phyloP scores from a whole-genome alignment of 2,888 invertebrate genomes.

The Melinaea marsaeus region DNA sequence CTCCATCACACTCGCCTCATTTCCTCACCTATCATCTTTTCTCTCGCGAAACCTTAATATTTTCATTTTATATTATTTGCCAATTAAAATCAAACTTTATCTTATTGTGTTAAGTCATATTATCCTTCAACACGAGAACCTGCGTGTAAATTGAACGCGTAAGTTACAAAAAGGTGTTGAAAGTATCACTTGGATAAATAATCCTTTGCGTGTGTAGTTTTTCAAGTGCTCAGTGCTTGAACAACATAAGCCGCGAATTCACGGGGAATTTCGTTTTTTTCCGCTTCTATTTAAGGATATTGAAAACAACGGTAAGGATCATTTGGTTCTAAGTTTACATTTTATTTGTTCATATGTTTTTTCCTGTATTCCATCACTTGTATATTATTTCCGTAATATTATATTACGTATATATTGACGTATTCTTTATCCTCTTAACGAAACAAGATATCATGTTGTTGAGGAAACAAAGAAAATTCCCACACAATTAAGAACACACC shows the following conservation, averaged over 20 bases:
- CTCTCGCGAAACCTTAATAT: conserved; percentile 54
- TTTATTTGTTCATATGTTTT: too few relatives aligned
- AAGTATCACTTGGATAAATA: conserved; percentile 33
- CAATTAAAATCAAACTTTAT: conserved; percentile 14
- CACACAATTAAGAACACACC: conserved; percentile 16
- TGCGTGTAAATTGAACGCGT: conserved; percentile 30
- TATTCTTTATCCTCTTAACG: conserved; percentile 10
- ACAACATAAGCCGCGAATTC: conserved; percentile 28
- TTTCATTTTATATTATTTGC: conserved; percentile 38
- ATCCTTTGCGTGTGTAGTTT: conserved; percentile 33
- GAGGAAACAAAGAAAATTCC: conserved; percentile 19
- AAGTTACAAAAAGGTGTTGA: conserved; percentile 34
- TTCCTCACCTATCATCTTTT: conserved; percentile 48
- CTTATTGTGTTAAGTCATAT: neutral
- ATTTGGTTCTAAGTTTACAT: too few relatives aligned
- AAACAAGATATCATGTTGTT: conserved; percentile 13
- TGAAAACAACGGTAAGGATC: conserved; percentile 4
- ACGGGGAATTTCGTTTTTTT: conserved; percentile 11
- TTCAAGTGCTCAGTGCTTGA: conserved; percentile 30
- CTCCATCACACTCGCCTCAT: conserved; percentile 42
- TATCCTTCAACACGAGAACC: neutral
- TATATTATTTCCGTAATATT: conserved; percentile 3
- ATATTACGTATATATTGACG: neutral
- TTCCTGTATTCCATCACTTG: too few relatives aligned
- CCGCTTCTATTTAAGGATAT: conserved; percentile 11